Evolutionary conservation across 1,140 invertebrate genomes (phyloP).

Genomic region (Drosophila dunni): DNA sequence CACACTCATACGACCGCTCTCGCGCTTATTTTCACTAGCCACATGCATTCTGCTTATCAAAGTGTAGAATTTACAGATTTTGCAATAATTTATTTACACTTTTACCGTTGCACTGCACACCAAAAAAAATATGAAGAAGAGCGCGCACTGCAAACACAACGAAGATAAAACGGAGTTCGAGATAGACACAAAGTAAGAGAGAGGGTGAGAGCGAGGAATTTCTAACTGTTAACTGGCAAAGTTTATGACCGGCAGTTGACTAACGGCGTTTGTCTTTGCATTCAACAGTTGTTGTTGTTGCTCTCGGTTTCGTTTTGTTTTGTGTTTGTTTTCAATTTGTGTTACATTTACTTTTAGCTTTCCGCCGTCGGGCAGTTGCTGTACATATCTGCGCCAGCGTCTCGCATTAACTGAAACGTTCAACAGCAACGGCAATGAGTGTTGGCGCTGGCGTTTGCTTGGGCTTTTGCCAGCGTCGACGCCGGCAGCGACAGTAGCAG

Average conservation of each 20-base stretch:
- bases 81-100: slow-evolving; percentile 1
- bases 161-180: neutral
- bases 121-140: neutral
- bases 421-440: slow-evolving; percentile 19
- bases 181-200: neutral
- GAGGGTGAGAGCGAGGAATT: neutral
- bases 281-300: slow-evolving; percentile 16
- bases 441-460: neutral
- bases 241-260: neutral
- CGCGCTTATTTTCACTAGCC: neutral
- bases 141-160: slow-evolving; percentile 9
- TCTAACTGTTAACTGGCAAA: slow-evolving; percentile 17
- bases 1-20: slow-evolving; percentile 23
- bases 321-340: slow-evolving; percentile 1
- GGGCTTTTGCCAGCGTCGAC: neutral
- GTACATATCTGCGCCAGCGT: slow-evolving; percentile 44
- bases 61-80: too few species aligned
- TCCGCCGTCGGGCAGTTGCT: slow-evolving; percentile 9
- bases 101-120: slow-evolving; percentile 5
- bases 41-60: slow-evolving; percentile 16
- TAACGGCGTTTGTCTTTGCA: slow-evolving; percentile 27
- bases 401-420: slow-evolving; percentile 46
- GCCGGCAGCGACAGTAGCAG: neutral
- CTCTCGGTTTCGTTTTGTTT: slow-evolving; percentile 15
- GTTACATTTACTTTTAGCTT: neutral